These are phyloP conservation scores for Percopsis transmontana DNA, from an alignment of 2,113 vertebrate species.

Conservation along the genomic window DNA sequence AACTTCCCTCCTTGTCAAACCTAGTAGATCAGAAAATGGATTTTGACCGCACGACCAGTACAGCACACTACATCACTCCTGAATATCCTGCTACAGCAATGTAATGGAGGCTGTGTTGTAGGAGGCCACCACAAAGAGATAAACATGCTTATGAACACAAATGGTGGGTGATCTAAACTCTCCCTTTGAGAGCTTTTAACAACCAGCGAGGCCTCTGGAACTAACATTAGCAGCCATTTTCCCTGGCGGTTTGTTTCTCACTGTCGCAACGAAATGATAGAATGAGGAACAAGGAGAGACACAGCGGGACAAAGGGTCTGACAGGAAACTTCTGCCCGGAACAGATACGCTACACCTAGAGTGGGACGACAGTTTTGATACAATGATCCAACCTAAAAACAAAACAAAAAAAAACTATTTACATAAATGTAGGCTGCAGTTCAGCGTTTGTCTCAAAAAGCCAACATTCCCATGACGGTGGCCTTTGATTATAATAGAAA, in stretches of 20 bases:
- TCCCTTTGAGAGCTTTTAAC: neutral
- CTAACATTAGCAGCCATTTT: neutral
- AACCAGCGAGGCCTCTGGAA: neutral
- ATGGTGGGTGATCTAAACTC: constrained; percentile 10
- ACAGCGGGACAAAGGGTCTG: constrained; percentile 14
- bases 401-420: neutral
- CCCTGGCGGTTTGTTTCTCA: neutral
- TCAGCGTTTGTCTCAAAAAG: too few species aligned
- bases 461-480: neutral
- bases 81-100: constrained; percentile 4
- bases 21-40: constrained; percentile 19
- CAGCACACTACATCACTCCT: constrained; percentile 3
- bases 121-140: constrained; percentile 20
- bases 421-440: too few species aligned
- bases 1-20: neutral
- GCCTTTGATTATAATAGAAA: constrained; percentile 9
- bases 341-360: constrained; percentile 16
- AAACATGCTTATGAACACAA: constrained; percentile 15
- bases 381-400: too few species aligned
- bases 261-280: constrained; percentile 1
- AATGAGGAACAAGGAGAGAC: constrained; percentile 2
- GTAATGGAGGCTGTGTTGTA: constrained; percentile 18
- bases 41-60: constrained; percentile 28
- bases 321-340: constrained; percentile 24
- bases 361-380: constrained; percentile 3